Conservation (phyloP, 2,888 invertebrate genomes). For the Tipula unca region DNA sequence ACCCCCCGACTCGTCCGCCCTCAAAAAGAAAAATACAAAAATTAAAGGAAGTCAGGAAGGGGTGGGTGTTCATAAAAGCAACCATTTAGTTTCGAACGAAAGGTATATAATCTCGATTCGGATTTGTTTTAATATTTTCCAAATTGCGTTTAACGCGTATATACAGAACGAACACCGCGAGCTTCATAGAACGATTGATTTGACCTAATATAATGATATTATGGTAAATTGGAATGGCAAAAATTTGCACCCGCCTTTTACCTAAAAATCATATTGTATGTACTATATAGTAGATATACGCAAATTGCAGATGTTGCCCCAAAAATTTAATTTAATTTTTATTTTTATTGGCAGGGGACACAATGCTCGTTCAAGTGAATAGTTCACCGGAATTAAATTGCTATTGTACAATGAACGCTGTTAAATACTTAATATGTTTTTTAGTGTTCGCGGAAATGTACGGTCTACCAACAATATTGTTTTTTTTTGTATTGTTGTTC, state of each 20-base stretch:
- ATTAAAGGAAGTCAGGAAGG: neutral
- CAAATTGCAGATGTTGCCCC: neutral
- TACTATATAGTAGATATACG: neutral
- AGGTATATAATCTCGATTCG: neutral
- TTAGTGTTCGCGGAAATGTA: too few species aligned
- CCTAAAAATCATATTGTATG: neutral
- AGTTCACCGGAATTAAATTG: too few species aligned
- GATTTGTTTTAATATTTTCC: neutral
- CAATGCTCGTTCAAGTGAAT: too few species aligned
- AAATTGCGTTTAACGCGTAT: neutral
- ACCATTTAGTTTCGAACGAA: neutral
- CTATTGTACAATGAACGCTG: too few species aligned
- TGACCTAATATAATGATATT: neutral
- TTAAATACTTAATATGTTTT: too few species aligned
- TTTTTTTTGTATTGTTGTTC: too few species aligned
- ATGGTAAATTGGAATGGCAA: neutral
- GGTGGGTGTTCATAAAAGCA: neutral
- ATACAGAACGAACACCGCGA: neutral
- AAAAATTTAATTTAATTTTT: neutral
- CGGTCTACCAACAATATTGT: too few species aligned
- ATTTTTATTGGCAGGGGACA: too few species aligned
- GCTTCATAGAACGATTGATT: neutral
- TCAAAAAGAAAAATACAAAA: neutral
- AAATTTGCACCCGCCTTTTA: neutral
- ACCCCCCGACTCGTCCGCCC: neutral